phyloP scores from a whole-genome alignment of 2,888 invertebrate genomes.

The Epinotia ramella region DNA sequence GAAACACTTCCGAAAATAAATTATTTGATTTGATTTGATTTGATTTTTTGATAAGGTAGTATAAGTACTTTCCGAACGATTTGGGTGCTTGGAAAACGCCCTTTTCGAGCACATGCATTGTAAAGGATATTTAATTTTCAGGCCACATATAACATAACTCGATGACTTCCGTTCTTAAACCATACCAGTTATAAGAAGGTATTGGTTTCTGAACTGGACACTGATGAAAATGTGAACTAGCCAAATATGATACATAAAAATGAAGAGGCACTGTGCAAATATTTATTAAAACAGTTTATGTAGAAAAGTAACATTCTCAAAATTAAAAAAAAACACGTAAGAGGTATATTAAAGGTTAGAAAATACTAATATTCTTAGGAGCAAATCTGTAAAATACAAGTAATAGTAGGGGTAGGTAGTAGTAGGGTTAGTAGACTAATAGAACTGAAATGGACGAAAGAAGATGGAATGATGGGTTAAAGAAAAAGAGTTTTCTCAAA shows the following conservation, averaged over 20 bases:
- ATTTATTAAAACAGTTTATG: slow-evolving; percentile 24
- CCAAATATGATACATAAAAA: slow-evolving; percentile 12
- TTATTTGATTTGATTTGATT: too few species aligned
- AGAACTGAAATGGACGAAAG: slow-evolving; percentile 49
- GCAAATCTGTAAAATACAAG: slow-evolving; percentile 76
- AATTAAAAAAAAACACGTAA: slow-evolving; percentile 30
- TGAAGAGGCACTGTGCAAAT: neutral
- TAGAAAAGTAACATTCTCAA: slow-evolving; percentile 32
- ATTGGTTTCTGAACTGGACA: slow-evolving; percentile 14
- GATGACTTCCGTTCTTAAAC: neutral
- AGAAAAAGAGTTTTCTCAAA: slow-evolving; percentile 50
- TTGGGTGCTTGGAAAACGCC: too few species aligned
- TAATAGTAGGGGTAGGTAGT: too few species aligned
- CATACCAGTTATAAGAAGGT: slow-evolving; percentile 31
- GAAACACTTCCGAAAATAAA: too few species aligned
- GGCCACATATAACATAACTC: neutral
- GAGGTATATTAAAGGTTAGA: slow-evolving; percentile 55
- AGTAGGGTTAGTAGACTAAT: slow-evolving; percentile 38
- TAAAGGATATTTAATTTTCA: too few species aligned
- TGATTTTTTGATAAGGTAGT: too few species aligned
- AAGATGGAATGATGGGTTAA: slow-evolving; percentile 51
- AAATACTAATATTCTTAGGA: slow-evolving; percentile 83
- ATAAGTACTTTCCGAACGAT: too few species aligned
- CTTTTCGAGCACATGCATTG: too few species aligned
- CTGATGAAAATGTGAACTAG: neutral